Percentiles rank a stretch among this genome's conserved stretches.
Evolutionary conservation across 2,113 vertebrate species (phyloP).

Genomic region (Phycodurus eques): DNA sequence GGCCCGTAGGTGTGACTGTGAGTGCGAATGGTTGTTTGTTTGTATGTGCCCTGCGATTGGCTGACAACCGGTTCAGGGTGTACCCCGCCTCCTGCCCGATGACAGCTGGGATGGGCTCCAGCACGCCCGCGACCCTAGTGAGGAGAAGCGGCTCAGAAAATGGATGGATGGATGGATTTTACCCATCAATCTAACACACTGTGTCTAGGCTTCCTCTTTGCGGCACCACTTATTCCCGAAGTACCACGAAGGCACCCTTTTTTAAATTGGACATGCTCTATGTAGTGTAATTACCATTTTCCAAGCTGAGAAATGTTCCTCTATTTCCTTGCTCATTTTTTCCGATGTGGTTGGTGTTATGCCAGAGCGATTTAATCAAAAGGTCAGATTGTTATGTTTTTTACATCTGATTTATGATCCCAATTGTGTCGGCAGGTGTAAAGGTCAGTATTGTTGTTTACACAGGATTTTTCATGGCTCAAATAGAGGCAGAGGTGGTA

Average conservation of each 20-base stretch:
- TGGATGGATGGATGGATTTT: too few species aligned
- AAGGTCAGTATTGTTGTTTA: background rate
- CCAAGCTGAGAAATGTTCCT: constrained; percentile 1
- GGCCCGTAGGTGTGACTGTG: too few species aligned
- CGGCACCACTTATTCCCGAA: background rate
- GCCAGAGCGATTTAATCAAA: background rate
- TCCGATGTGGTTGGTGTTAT: background rate
- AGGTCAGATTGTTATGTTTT: background rate
- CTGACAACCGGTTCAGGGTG: too few species aligned
- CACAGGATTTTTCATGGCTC: too few species aligned
- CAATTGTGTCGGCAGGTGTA: background rate
- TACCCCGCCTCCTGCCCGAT: too few species aligned
- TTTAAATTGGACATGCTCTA: background rate
- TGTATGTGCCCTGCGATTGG: too few species aligned
- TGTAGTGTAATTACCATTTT: background rate
- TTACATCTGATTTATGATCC: background rate
- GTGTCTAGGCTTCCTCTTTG: background rate
- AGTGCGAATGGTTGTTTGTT: too few species aligned
- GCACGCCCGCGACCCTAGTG: too few species aligned
- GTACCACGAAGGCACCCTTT: background rate
- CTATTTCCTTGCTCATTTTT: background rate
- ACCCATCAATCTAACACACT: background rate
- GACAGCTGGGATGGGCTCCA: too few species aligned
- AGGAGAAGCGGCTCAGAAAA: too few species aligned
- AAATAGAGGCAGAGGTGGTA: too few species aligned